phyloP scores from a whole-genome alignment of 2,888 invertebrate genomes.

The Hypsopygia costalis region DNA sequence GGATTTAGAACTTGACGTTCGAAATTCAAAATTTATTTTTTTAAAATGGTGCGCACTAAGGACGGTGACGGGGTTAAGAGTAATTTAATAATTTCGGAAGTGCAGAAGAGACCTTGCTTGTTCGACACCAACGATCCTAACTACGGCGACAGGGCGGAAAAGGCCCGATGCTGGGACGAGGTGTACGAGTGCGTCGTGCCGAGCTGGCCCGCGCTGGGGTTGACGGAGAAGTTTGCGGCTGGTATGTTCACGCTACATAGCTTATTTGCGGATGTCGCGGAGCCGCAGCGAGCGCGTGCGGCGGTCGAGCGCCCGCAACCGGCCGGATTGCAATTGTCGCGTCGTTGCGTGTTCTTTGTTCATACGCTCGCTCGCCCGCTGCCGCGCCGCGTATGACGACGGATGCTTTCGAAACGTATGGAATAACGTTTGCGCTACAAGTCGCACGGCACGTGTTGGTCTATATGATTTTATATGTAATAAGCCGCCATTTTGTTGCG shows the following conservation, averaged over 20 bases:
- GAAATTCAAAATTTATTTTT: constrained; percentile 1
- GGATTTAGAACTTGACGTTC: not conserved
- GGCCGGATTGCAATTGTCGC: constrained; percentile 55
- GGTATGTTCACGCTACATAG: constrained; percentile 53
- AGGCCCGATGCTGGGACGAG: constrained; percentile 71
- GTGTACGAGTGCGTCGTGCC: constrained; percentile 69
- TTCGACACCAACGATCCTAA: constrained; percentile 65
- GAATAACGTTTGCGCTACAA: constrained; percentile 45
- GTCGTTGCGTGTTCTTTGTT: constrained; percentile 74
- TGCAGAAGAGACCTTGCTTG: constrained; percentile 63
- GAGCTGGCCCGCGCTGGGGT: constrained; percentile 58
- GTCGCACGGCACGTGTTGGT: constrained; percentile 37
- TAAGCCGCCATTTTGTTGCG: constrained; percentile 41
- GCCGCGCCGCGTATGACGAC: constrained; percentile 21
- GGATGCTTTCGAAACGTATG: constrained; percentile 60
- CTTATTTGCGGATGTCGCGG: constrained; percentile 38
- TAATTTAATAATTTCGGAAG: constrained; percentile 59
- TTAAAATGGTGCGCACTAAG: constrained; percentile 60
- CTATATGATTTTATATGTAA: constrained; percentile 24
- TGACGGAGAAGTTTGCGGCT: constrained; percentile 63
- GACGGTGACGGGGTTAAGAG: constrained; percentile 68
- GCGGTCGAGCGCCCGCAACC: constrained; percentile 28
- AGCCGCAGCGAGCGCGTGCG: constrained; percentile 24
- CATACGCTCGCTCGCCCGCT: constrained; percentile 21
- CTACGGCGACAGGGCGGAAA: constrained; percentile 68